Base-by-base conservation (phyloP, 2,113 vertebrate species). In the Stomatorhinus ivindoensis region DNA sequence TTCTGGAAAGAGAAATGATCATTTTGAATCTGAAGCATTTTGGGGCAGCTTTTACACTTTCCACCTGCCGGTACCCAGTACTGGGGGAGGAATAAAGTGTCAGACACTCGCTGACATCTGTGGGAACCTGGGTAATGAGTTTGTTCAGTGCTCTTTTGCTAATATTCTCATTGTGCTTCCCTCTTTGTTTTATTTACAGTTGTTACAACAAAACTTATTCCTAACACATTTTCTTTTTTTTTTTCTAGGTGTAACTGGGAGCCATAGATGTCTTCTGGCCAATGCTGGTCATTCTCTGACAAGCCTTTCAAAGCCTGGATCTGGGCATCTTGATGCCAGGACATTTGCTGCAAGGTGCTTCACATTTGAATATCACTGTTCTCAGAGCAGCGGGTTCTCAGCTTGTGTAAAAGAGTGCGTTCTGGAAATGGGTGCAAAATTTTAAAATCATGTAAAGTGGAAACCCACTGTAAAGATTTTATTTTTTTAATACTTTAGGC, bases 321-420 rank as follows among this genome's bases (percentile, higher is more conserved):
- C 47, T 0, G 90, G 89, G 87, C 91, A 69, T 35, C 21, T 92
- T 1, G 91, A 93, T 1, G 48, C 91, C 87, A 94, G 95, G 90
- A 92, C 91, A 0, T 93, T 95, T 17, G 95, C 95, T 24, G 94
- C 94, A 24, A 89, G 90, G 69, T 95, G 89, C 96, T 96, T 90
- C 95, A 93, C 92, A 88, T 46, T 90, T 53, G 31, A 53, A 27
- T 27, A 6, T 85, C 19, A 27, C 8, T 47, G 7, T 87, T 9
- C 17, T 5, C 10, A 27, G 47, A 42, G n/a, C 27, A 31, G 61
- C 27, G 58, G 44, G 42, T 6, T 76, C 69, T 76, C 69, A 0
- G 31, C 31, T 76, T 35, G 39, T 42, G 7, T 80, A 19, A 80
- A 15, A 17, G 73, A 51, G 6, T 42, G 17, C 10, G 15, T 15